A percentile compares a stretch with the other conserved stretches of the same genome.
Evolutionary conservation across 2,888 invertebrate species (phyloP).

Genomic region (Synanthedon tipuliformis): DNA sequence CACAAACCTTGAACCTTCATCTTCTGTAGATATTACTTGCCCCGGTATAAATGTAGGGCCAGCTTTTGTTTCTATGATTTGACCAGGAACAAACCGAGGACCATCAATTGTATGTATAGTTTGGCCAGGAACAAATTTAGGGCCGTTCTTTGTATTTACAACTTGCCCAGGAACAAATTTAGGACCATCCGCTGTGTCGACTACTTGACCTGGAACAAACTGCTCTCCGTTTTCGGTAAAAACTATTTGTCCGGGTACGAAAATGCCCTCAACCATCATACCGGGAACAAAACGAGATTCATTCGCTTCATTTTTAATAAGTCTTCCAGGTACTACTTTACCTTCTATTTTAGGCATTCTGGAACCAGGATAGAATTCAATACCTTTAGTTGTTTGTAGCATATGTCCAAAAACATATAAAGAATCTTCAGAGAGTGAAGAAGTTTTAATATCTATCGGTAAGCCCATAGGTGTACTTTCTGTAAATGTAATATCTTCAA

Average conservation of each 20-base stretch:
- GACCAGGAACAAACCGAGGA: constrained; percentile 81
- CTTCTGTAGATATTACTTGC: constrained; percentile 76
- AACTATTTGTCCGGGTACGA: constrained; percentile 77
- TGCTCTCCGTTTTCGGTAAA: constrained; percentile 77
- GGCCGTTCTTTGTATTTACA: constrained; percentile 75
- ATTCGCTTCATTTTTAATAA: constrained; percentile 71
- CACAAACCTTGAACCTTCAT: constrained; percentile 71
- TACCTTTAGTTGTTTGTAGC: constrained; percentile 73
- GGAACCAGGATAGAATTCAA: constrained; percentile 75
- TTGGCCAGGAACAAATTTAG: constrained; percentile 78
- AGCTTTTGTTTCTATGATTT: constrained; percentile 79
- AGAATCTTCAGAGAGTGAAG: constrained; percentile 61
- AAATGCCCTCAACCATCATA: constrained; percentile 74
- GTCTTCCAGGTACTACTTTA: constrained; percentile 73
- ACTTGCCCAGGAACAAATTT: constrained; percentile 85
- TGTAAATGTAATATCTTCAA: constrained; percentile 67
- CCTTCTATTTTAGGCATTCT: constrained; percentile 64
- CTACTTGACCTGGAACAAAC: constrained; percentile 78
- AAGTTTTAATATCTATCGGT: constrained; percentile 69
- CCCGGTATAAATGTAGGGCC: constrained; percentile 84
- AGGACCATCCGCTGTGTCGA: constrained; percentile 75
- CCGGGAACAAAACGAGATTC: constrained; percentile 78
- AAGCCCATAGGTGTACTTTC: constrained; percentile 68
- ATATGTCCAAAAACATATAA: constrained; percentile 74
- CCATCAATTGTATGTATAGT: constrained; percentile 79